Evolutionary conservation across 2,888 invertebrate species (phyloP).

Genomic region (Deilephila elpenor): DNA sequence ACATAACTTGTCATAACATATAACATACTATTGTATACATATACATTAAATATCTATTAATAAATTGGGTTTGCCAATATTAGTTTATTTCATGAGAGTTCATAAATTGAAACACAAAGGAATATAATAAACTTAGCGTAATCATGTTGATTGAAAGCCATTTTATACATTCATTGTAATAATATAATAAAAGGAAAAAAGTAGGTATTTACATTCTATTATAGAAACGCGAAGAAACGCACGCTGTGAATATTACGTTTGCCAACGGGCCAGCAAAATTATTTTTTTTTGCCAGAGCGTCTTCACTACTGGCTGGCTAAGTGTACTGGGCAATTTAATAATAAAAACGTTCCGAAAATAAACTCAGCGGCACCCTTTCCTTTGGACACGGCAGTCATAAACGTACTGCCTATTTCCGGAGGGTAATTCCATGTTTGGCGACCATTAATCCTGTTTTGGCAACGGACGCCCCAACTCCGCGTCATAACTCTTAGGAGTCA

Average conservation of each 20-base stretch:
- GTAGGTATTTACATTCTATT: neutral
- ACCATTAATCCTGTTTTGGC: slow-evolving; percentile 65
- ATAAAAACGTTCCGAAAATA: slow-evolving; percentile 40
- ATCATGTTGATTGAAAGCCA: too few relatives aligned
- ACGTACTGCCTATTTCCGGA: slow-evolving; percentile 52
- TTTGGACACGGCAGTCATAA: slow-evolving; percentile 53
- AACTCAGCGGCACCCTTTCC: slow-evolving; percentile 38
- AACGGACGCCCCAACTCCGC: slow-evolving; percentile 49
- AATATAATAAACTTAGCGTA: too few relatives aligned
- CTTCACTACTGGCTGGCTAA: neutral
- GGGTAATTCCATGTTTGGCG: slow-evolving; percentile 60
- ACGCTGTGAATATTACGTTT: neutral
- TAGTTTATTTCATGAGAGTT: too few relatives aligned
- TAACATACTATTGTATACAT: too few relatives aligned
- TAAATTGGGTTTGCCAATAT: too few relatives aligned
- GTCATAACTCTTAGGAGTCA: slow-evolving; percentile 54
- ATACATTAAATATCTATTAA: too few relatives aligned
- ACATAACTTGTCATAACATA: too few relatives aligned
- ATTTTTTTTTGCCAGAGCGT: neutral
- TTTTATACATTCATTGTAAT: too few relatives aligned
- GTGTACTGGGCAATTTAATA: slow-evolving; percentile 30
- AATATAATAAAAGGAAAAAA: too few relatives aligned
- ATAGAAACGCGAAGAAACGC: neutral
- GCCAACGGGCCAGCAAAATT: neutral
- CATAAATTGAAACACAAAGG: too few relatives aligned